Base-by-base conservation (phyloP, 2,797 vertebrate species). In the Anniella stebbinsi region DNA sequence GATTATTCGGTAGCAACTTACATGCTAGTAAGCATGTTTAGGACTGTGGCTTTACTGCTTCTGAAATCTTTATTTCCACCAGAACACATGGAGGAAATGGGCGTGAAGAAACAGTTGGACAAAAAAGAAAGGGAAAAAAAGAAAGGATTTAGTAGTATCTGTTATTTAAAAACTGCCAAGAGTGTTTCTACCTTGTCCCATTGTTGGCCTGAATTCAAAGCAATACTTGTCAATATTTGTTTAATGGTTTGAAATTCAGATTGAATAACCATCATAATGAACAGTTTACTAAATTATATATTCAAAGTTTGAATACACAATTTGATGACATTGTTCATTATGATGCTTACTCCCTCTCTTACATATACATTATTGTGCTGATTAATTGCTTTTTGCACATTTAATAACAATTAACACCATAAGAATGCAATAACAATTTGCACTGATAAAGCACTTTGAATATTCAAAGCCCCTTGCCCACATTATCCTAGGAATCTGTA, bases 231-330 rank as follows among this genome's bases (percentile, higher is more conserved):
- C 72, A 87, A 92, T 92, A 0, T 0, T 0, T 89, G 91, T 88
- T 91, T 94, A 94, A 92, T 91, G 92, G 81, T 89, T 54, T 91
- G 86, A 87, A 94, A 92, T 78, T 91, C 75, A 69, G 17, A 70
- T n/a, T 51, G 41, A 41, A 30, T 85, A 25, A 72, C 69, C 18
- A 36, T 25, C 45, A 8, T 54, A 72, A 54, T 54, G 33, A 72
- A 54, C 15, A 51, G n/a, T n/a, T 25, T 25, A 5, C n/a, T 54
- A 54, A 36, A 36, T 85, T 54, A 36, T 57, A 54, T 28, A 54
- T 72, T 36, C 69, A 72, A n/a, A 54, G 30, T 85, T n/a, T 72
- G 48, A 73, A 54, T 23, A 36, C 72, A 23, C 36, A 72, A 72
- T 51, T 72, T n/a, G 54, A 23, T 45, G 15, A 33, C 28, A 36